phyloP scores from a whole-genome alignment of 2,888 invertebrate species.

The Drosophila nr. fundita region DNA sequence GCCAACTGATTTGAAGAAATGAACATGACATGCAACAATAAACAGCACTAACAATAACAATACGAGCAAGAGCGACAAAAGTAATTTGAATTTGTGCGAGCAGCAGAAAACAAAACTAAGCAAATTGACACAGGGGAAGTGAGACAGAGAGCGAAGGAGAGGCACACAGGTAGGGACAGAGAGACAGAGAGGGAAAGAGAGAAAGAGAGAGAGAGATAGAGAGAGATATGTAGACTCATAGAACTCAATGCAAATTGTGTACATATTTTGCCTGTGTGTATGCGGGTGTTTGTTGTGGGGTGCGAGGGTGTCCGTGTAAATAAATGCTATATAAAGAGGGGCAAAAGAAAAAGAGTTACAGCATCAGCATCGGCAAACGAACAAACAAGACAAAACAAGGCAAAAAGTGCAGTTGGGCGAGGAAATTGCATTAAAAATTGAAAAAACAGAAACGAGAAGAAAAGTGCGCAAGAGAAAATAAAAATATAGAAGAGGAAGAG shows the following conservation, averaged over 20 bases:
- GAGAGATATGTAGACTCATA: constrained; percentile 15
- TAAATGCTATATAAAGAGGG: constrained; percentile 67
- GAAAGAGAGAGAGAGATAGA: constrained; percentile 1
- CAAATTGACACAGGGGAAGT: constrained; percentile 19
- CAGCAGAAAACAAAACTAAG: constrained; percentile 46
- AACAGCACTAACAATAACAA: constrained; percentile 48
- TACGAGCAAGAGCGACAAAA: constrained; percentile 59
- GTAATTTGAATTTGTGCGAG: constrained; percentile 73
- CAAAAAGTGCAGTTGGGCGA: constrained; percentile 75
- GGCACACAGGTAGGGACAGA: background rate
- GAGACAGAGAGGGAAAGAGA: background rate
- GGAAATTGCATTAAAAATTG: constrained; percentile 79
- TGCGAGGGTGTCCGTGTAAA: constrained; percentile 59
- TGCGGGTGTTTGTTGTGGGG: constrained; percentile 21
- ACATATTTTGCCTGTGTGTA: constrained; percentile 52
- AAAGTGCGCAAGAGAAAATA: constrained; percentile 26
- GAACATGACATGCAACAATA: constrained; percentile 48
- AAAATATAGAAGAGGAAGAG: constrained; percentile 36
- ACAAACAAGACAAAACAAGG: constrained; percentile 46
- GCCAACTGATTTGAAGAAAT: constrained; percentile 58
- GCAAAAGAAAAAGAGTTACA: constrained; percentile 21
- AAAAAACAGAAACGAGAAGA: constrained; percentile 44
- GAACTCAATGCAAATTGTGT: constrained; percentile 62
- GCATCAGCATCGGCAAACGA: constrained; percentile 31
- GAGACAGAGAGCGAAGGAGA: background rate